These are phyloP conservation scores for Athrips mouffetella DNA, from an alignment of 2,888 invertebrate genomes.

Conservation along the genomic window DNA sequence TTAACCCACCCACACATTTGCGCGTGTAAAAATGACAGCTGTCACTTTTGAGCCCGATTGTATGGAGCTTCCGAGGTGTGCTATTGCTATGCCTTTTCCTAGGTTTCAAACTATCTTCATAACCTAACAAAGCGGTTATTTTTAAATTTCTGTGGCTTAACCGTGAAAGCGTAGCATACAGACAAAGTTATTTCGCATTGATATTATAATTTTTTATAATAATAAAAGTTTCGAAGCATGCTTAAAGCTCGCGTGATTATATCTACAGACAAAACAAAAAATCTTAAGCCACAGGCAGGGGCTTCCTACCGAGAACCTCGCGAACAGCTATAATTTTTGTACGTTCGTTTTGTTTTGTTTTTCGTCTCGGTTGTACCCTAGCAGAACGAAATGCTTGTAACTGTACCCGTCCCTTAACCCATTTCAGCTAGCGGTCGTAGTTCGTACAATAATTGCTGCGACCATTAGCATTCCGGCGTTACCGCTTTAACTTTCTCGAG, in stretches of 20 bases:
- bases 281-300: conserved; percentile 11
- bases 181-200: too few relatives aligned
- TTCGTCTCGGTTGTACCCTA: not conserved
- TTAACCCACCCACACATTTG: too few relatives aligned
- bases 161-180: too few relatives aligned
- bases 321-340: not conserved
- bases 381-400: conserved; percentile 23
- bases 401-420: conserved; percentile 43
- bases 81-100: too few relatives aligned
- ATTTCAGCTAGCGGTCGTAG: conserved; percentile 38
- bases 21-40: too few relatives aligned
- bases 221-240: conserved; percentile 7
- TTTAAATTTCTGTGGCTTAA: too few relatives aligned
- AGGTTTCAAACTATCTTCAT: too few relatives aligned
- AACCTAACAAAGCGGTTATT: too few relatives aligned
- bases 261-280: conserved; percentile 5
- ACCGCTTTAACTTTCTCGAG: conserved; percentile 52
- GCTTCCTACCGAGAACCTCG: conserved; percentile 8
- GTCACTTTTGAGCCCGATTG: too few relatives aligned
- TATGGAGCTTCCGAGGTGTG: too few relatives aligned
- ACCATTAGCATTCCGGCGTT: conserved; percentile 59
- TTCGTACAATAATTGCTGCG: conserved; percentile 50
- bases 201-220: too few relatives aligned
- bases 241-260: conserved; percentile 20
- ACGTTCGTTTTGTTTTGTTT: not conserved